A percentile compares a stretch with the other conserved stretches of the same genome.
Evolutionary conservation across 2,888 invertebrate species (phyloP).

Genomic region (Cenopis cana): DNA sequence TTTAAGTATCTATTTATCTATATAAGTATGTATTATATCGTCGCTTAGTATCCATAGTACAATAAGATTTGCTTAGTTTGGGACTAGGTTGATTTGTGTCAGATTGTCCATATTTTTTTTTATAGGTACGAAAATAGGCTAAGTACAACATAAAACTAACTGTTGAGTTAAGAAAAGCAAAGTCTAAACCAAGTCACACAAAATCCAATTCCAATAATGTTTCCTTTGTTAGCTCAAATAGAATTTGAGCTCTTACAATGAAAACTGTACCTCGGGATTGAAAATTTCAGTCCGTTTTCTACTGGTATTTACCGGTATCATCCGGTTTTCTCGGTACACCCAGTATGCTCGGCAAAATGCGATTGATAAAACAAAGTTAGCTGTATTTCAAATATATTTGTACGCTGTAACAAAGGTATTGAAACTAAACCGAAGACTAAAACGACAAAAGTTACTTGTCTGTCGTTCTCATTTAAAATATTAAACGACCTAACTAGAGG

Average conservation of each 20-base stretch:
- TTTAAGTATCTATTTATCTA: too few relatives aligned
- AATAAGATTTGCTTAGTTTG: too few relatives aligned
- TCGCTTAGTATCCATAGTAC: too few relatives aligned
- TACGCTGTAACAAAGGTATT: neutral
- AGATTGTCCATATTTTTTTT: too few relatives aligned
- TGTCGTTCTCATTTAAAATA: too few relatives aligned
- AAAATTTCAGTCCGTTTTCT: slow-evolving; percentile 20
- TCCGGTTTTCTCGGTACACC: slow-evolving; percentile 6
- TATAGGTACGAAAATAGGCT: too few relatives aligned
- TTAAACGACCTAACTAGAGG: too few relatives aligned
- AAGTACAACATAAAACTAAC: too few relatives aligned
- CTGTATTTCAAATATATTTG: slow-evolving; percentile 14
- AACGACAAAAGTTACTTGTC: too few relatives aligned
- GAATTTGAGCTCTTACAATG: slow-evolving; percentile 15
- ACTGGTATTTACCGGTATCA: slow-evolving; percentile 21
- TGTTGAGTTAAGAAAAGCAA: neutral
- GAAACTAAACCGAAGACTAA: neutral
- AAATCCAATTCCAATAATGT: slow-evolving; percentile 19
- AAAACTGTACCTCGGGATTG: slow-evolving; percentile 12
- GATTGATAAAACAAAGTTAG: slow-evolving; percentile 14
- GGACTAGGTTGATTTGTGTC: too few relatives aligned
- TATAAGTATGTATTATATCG: too few relatives aligned
- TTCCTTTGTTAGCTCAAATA: slow-evolving; percentile 27
- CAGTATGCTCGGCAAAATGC: neutral
- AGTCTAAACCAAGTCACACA: neutral